Evolutionary conservation across 2,888 invertebrate species (phyloP), one percentile per base, ranked within the genome.

Genomic region (Elmis aenea): DNA sequence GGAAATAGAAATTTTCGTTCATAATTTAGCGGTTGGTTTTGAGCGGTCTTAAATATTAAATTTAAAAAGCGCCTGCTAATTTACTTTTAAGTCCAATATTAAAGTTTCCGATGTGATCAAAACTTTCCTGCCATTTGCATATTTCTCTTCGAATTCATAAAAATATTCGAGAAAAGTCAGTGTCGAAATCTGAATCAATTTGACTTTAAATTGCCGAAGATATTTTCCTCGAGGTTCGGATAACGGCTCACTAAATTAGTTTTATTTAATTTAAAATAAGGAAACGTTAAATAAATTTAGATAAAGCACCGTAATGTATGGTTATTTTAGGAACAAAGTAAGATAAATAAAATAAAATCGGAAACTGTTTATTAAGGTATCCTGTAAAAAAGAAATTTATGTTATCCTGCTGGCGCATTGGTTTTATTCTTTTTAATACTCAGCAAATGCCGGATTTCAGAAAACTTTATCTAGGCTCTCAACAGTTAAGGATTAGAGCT

Each of bases 341-440:
- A 41, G 21, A 28, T 28, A 33, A 32, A 41, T 41, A 41, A 41
- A 42, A 35, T 38, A 16, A 42, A 42, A 38, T 42, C 42, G 35
- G 38, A 38, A 42, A 24, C 38, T 26, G 38, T 38, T 38, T 42
- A 38, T 42, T 38, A 42, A 26, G 35, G 28, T 33, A 35, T 42
- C 38, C 25, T 21, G 33, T 26, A 32, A 26, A 18, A 36, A 34
- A 38, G 35, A 35, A 34, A 42, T 42, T 42, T 42, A 42, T 42
- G 38, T 42, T 35, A 32, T 35, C 21, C 31, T 26, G 23, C 29
- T 35, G 28, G 37, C 34, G 35, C 23, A 27, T 32, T 24, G 34
- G 21, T 33, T 38, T 23, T 35, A 31, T 38, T 31, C 28, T 36
- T 36, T 36, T 38, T 32, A 25, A 12, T 22, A 22, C 37, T 32